These are phyloP conservation scores for Eulacestoma nigropectus DNA, from an alignment of 2,113 vertebrate genomes.

Conservation along the genomic window DNA sequence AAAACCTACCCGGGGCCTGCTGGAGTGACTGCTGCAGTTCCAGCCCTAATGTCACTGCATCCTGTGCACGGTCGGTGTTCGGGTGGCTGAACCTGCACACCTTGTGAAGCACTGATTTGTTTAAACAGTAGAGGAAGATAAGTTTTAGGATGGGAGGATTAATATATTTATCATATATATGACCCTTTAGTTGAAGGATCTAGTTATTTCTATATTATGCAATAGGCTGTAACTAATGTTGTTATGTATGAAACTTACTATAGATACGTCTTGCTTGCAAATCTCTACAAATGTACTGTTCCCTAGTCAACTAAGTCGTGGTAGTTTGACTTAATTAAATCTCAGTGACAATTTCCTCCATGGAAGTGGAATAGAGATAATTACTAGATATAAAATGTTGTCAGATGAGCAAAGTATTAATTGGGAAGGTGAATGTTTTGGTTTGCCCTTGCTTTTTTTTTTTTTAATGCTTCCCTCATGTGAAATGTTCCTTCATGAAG, in stretches of 20 bases:
- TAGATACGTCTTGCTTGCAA: not conserved
- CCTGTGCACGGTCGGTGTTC: not conserved
- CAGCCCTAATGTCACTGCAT: not conserved
- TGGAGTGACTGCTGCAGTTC: not conserved
- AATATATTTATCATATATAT: not conserved
- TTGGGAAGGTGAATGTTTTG: not conserved
- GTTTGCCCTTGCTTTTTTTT: not conserved
- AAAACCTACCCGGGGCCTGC: not conserved
- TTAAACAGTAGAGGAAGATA: not conserved
- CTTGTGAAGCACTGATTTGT: not conserved
- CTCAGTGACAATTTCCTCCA: not conserved
- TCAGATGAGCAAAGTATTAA: not conserved
- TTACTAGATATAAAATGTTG: not conserved
- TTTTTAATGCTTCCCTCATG: not conserved
- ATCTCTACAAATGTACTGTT: not conserved
- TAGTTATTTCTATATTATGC: not conserved
- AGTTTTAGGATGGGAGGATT: not conserved
- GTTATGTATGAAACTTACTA: not conserved
- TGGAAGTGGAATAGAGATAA: not conserved
- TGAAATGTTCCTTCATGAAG: not conserved
- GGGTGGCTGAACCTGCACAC: not conserved
- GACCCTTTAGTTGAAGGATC: not conserved
- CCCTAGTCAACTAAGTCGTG: not conserved
- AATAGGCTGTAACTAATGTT: not conserved
- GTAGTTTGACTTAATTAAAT: not conserved